These are phyloP conservation scores for Argyrosomus regius DNA, from an alignment of 2,797 vertebrate species.

Conservation along the genomic window DNA sequence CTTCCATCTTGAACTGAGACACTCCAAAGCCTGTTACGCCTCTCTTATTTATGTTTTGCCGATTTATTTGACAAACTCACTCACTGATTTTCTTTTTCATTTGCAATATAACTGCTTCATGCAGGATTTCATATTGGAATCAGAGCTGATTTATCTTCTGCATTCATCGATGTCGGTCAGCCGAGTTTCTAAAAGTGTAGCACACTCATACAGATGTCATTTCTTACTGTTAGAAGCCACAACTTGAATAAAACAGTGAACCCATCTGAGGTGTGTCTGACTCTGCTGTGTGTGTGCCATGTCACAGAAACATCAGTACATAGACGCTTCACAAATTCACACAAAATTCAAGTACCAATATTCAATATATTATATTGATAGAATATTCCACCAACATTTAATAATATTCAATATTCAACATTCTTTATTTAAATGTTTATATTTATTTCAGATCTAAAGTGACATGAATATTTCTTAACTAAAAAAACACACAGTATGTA, in stretches of 20 bases:
- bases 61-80: conserved; percentile 25
- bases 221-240: conserved; percentile 15
- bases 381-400: no score
- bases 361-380: no score
- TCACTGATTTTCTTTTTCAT: not conserved
- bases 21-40: conserved; percentile 38
- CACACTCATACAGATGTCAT: not conserved
- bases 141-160: not conserved
- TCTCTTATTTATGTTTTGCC: conserved; percentile 63
- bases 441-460: no score
- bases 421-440: no score
- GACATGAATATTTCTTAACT: no score
- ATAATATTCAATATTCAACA: no score
- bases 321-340: no score
- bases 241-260: conserved; percentile 58
- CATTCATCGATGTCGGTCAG: not conserved
- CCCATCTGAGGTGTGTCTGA: conserved; percentile 6
- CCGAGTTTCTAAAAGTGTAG: not conserved
- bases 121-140: conserved; percentile 45
- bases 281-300: not conserved
- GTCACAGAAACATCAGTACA: not conserved
- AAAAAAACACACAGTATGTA: no score
- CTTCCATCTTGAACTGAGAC: conserved; percentile 18
- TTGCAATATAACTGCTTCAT: conserved; percentile 10
- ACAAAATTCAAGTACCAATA: no score